Base-by-base conservation (phyloP, 2,888 invertebrate species). In the Anarsia innoxiella region DNA sequence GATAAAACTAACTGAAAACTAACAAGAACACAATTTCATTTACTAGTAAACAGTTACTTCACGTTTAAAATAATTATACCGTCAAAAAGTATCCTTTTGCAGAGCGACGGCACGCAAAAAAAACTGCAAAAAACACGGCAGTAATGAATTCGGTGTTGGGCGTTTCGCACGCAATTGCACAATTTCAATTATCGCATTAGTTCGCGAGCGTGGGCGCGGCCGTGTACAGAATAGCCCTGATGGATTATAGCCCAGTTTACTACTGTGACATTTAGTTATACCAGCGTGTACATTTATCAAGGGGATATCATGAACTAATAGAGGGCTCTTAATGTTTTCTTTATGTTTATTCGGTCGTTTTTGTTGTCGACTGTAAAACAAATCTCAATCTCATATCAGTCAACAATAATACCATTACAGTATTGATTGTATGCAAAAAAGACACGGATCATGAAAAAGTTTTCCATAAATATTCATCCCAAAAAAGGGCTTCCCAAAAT, bases 101-200 rank as follows among this genome's bases (percentile, higher is more conserved):
- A 56, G 58, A 58, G 57, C 56, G 59, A 64, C 59, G 57, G 58
- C 53, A 64, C 53, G 66, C 68, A 68, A 71, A 59, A 63, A 59
- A 59, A 56, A 68, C 60, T 67, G 67, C 68, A 63, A 72, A 77
- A 73, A 73, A 77, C 66, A 66, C 61, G 63, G 56, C 59, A 55
- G 67, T 83, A 82, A 83, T 83, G 82, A 83, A 80, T 83, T 79
- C 72, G 73, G 72, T 53, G 69, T 63, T 63, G 67, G 59, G 65
- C 64, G 72, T 74, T 80, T 83, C 66, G 83, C 85, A 86, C 83
- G 85, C 83, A 80, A 84, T 84, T 84, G 83, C 85, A 84, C 83
- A 80, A 80, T 85, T 85, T 84, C 85, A 86, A 86, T 86, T 86
- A 86, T 82, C 76, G 66, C 75, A 85, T 84, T 85, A 84, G 41